phyloP scores from a whole-genome alignment of 2,113 vertebrate species.

The Antigone vipio region DNA sequence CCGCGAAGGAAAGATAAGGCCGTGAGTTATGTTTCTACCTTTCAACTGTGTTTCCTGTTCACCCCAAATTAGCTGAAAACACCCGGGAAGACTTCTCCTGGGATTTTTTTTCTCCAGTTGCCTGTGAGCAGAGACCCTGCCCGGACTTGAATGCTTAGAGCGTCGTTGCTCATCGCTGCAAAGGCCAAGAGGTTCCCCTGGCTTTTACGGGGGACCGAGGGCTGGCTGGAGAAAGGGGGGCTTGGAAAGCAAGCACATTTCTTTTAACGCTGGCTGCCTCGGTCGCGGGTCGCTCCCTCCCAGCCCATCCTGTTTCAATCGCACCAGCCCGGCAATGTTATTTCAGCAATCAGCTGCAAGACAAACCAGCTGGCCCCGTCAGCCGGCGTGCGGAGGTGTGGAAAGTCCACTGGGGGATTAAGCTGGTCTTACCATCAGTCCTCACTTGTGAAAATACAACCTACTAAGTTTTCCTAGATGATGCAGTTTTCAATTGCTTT shows the following conservation, averaged over 20 bases:
- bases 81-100: neutral
- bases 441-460: slow-evolving; percentile 69
- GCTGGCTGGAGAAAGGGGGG: neutral
- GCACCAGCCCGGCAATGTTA: neutral
- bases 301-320: neutral
- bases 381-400: slow-evolving; percentile 20
- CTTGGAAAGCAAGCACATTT: neutral
- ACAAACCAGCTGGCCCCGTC: slow-evolving; percentile 54
- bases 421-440: slow-evolving; percentile 56
- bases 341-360: slow-evolving; percentile 57
- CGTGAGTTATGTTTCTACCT: neutral
- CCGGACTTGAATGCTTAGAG: neutral
- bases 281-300: neutral
- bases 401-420: slow-evolving; percentile 57
- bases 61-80: neutral
- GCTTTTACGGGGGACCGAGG: neutral
- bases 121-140: neutral
- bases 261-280: neutral
- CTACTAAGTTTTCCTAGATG: slow-evolving; percentile 61
- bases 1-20: neutral
- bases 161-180: neutral
- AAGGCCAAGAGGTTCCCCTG: neutral
- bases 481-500: slow-evolving; percentile 61
- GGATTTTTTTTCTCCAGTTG: neutral
- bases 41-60: neutral